phyloP scores from a whole-genome alignment of 2,797 vertebrate species.

The Aplochiton taeniatus region DNA sequence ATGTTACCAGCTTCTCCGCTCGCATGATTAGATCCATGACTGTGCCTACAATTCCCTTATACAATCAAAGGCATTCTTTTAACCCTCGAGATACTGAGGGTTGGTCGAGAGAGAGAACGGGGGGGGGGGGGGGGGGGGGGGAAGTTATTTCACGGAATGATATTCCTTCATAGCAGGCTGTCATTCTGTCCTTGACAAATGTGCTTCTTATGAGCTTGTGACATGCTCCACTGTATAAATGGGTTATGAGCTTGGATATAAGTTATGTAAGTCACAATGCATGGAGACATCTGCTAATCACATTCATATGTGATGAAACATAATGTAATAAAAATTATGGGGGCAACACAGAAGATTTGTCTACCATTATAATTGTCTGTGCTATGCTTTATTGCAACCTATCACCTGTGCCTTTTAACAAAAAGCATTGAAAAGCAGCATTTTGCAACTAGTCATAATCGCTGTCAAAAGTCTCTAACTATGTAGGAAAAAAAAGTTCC shows the following conservation, averaged over 20 bases:
- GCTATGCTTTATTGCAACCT: constrained; percentile 57
- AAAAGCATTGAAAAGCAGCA: constrained; percentile 11
- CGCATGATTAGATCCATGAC: constrained; percentile 76
- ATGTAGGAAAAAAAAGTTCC: background rate
- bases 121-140: constrained; percentile 9
- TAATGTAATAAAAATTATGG: constrained; percentile 66
- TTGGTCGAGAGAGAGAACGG: constrained; percentile 20
- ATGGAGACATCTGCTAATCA: constrained; percentile 64
- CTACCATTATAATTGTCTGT: constrained; percentile 50
- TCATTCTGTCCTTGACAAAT: constrained; percentile 69
- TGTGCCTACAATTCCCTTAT: constrained; percentile 69
- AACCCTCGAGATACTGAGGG: constrained; percentile 49
- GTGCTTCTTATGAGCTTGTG: constrained; percentile 61
- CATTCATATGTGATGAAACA: constrained; percentile 60
- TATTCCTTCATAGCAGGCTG: constrained; percentile 57
- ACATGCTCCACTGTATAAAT: constrained; percentile 62
- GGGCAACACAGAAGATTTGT: constrained; percentile 57
- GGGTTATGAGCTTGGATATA: constrained; percentile 59
- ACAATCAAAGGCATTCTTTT: constrained; percentile 71
- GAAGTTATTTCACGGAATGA: constrained; percentile 64
- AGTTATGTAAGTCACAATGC: constrained; percentile 64
- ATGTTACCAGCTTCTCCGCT: constrained; percentile 69
- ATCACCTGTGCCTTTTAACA: constrained; percentile 34
- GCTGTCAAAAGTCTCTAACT: no score
- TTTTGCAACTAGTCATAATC: no score